phyloP scores from a whole-genome alignment of 37 sponge, comb jelly and placozoan genomes.

The Amphimedon queenslandica region DNA sequence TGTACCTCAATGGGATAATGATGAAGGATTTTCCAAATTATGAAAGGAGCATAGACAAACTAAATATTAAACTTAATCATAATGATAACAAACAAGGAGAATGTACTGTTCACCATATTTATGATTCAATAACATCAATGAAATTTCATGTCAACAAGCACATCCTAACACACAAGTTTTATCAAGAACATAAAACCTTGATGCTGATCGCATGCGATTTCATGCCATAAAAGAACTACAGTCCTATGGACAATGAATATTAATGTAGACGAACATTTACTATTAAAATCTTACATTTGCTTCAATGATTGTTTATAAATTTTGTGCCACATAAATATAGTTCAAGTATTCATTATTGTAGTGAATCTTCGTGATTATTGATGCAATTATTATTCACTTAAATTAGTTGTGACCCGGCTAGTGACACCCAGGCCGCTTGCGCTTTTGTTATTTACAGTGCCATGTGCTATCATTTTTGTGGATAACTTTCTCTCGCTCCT shows the following conservation, averaged over 20 bases:
- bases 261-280: background rate
- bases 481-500: too few relatives aligned
- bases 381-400: too few relatives aligned
- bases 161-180: slow-evolving; percentile 30
- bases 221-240: slow-evolving; percentile 27
- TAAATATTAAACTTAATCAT: background rate
- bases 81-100: background rate
- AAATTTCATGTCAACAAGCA: slow-evolving; percentile 37
- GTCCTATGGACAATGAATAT: background rate
- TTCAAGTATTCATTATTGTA: too few relatives aligned
- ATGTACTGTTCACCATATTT: slow-evolving; percentile 27
- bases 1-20: background rate
- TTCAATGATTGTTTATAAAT: background rate
- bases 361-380: too few relatives aligned
- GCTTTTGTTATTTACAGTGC: too few relatives aligned
- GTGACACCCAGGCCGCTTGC: too few relatives aligned
- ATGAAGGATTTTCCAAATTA: background rate
- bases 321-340: background rate
- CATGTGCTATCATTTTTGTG: too few relatives aligned
- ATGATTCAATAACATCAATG: slow-evolving; percentile 8
- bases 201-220: slow-evolving; percentile 1
- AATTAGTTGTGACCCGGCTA: too few relatives aligned
- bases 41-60: background rate
- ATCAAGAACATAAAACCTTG: slow-evolving; percentile 20
- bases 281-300: background rate